phyloP scores from a whole-genome alignment of 2,113 vertebrate species.

The Pandion haliaetus region DNA sequence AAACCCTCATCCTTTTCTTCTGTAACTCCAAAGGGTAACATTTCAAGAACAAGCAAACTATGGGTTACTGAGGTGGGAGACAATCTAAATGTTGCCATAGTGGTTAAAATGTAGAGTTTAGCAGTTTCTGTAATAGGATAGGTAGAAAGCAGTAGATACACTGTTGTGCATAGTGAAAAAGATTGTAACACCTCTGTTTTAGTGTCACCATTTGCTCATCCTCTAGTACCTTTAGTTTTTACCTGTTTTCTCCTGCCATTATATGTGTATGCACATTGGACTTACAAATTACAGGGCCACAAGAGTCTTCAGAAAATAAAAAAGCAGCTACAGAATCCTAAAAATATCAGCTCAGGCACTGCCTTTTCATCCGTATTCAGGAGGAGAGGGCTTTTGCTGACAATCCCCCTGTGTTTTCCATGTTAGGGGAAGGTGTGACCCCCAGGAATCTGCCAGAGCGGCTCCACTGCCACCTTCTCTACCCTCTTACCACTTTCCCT shows the following conservation, averaged over 20 bases:
- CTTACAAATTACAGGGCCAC: neutral
- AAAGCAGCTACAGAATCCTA: neutral
- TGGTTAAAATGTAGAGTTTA: neutral
- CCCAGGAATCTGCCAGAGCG: neutral
- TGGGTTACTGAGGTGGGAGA: neutral
- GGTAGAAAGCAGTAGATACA: neutral
- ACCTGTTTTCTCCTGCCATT: neutral
- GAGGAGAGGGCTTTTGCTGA: neutral
- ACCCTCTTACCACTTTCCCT: neutral
- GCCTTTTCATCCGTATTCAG: neutral
- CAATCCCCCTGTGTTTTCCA: neutral
- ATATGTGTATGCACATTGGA: neutral
- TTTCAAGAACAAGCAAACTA: neutral
- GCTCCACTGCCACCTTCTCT: neutral
- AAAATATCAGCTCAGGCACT: neutral
- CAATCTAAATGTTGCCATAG: neutral
- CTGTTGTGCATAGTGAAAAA: neutral
- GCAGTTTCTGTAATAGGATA: neutral
- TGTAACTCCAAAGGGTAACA: neutral
- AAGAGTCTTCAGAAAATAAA: neutral
- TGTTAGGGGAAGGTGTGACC: neutral
- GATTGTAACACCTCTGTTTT: neutral
- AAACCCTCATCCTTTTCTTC: neutral
- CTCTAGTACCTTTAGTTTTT: neutral
- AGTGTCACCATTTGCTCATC: neutral